These are phyloP conservation scores for Caenorhabditis tropicalis DNA, from an alignment of 1,140 invertebrate genomes.

Conservation along the genomic window DNA sequence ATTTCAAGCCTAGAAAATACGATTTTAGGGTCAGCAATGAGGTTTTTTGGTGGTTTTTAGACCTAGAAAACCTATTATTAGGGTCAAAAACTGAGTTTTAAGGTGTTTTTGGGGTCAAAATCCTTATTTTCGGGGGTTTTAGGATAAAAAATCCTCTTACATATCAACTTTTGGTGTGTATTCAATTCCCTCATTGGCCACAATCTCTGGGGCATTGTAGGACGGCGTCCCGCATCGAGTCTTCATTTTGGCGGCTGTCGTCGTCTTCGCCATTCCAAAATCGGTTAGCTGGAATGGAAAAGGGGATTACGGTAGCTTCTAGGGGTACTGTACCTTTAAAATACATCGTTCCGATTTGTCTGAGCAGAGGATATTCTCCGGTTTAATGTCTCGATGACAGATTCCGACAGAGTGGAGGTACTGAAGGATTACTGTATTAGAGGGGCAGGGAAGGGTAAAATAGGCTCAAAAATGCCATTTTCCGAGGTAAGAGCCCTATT, in stretches of 20 bases:
- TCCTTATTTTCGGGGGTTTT: neutral
- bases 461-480: no score
- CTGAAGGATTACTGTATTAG: no score
- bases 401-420: conserved; percentile 38
- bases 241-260: neutral
- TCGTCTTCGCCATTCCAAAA: conserved; percentile 22
- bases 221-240: conserved; percentile 39
- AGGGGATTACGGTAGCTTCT: neutral
- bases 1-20: no score
- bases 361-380: conserved; percentile 29
- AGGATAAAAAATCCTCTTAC: conserved; percentile 6
- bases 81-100: no score
- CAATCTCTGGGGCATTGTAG: conserved; percentile 37
- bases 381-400: conserved; percentile 41
- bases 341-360: conserved; percentile 11
- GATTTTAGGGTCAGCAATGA: no score
- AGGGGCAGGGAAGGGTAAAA: no score
- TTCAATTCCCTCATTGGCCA: conserved; percentile 24
- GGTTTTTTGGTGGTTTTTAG: no score
- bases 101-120: neutral
- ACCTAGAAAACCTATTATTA: no score
- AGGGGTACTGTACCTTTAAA: neutral
- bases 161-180: conserved; percentile 40
- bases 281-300: conserved; percentile 33
- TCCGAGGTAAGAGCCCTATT: no score